Evolutionary conservation across 2,888 invertebrate genomes (phyloP).

Genomic region (Hydriomena furcata): DNA sequence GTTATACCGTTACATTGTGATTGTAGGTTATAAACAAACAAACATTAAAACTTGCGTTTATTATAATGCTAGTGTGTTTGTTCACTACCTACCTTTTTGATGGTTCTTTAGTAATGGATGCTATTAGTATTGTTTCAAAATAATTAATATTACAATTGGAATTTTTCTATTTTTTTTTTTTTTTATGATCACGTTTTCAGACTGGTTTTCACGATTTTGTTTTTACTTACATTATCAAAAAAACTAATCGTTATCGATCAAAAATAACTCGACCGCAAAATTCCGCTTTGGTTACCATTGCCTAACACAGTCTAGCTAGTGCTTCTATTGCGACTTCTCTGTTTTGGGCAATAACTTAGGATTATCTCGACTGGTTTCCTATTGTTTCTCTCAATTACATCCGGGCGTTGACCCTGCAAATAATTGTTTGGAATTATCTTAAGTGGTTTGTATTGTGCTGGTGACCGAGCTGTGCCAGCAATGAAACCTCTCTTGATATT

Average conservation of each 20-base stretch:
- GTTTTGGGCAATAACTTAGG: conserved; percentile 10
- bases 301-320: neutral
- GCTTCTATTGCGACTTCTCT: neutral
- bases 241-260: neutral
- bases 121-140: too few relatives aligned
- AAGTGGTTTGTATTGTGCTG: conserved; percentile 44
- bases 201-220: too few relatives aligned
- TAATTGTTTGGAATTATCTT: conserved; percentile 52
- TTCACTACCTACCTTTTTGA: too few relatives aligned
- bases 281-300: neutral
- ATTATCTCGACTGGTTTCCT: conserved; percentile 22
- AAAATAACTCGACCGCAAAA: neutral
- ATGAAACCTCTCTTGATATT: conserved; percentile 3
- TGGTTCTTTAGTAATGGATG: too few relatives aligned
- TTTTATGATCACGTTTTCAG: too few relatives aligned
- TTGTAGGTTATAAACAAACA: too few relatives aligned
- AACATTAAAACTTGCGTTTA: too few relatives aligned
- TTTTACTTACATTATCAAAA: too few relatives aligned
- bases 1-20: too few relatives aligned
- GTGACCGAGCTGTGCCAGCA: conserved; percentile 25
- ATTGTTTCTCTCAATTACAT: conserved; percentile 40
- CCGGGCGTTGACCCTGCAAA: conserved; percentile 44
- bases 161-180: too few relatives aligned
- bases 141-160: too few relatives aligned
- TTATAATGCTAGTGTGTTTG: too few relatives aligned